Evolutionary conservation across 2,797 vertebrate species (phyloP), one percentile per base, ranked within the genome.

Genomic region (Scleropages formosus): DNA sequence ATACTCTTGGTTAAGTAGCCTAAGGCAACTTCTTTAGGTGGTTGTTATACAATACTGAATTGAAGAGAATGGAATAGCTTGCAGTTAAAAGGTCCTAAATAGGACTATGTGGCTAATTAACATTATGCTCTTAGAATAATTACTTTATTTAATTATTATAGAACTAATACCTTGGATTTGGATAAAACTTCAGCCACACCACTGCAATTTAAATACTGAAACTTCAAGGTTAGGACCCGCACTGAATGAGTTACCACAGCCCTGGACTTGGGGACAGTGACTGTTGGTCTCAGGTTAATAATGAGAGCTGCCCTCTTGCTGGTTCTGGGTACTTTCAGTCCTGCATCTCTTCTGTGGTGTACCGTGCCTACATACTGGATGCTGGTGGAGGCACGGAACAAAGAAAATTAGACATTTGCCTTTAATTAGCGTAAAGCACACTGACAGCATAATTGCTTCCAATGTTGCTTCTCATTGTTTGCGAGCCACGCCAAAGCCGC

Each of bases 391-490:
- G 73, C 56, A 71, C n/a, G 24, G 68, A 79, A 76, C 78, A 80
- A 78, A 75, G 80, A 77, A 78, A 75, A 78, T 62, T 72, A 76
- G 70, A 72, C 81, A 82, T 76, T 78, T 82, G 79, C 64, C 66
- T 81, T 82, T 82, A 78, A 82, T 82, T 79, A 77, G 65, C 8
- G 58, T 16, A 8, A 56, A 75, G 72, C 67, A 51, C 68, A 74
- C 73, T 78, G 80, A 61, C 79, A 64, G 78, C n/a, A 27, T 77
- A 79, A 83, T 81, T 78, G 72, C 73, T 77, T 83, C 74, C 67
- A 75, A 77, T 53, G 74, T 78, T 60, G 60, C 67, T 78, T 79
- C 72, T 80, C 70, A 73, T 81, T 81, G 77, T 80, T 76, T 53
- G 74, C 11, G 9, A 16, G 63, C 76, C 78, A 78, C 82, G 83